A percentile compares a stretch with the other conserved stretches of the same genome.
Conservation (phyloP, 2,888 invertebrate species). For the Deilephila porcellus region DNA sequence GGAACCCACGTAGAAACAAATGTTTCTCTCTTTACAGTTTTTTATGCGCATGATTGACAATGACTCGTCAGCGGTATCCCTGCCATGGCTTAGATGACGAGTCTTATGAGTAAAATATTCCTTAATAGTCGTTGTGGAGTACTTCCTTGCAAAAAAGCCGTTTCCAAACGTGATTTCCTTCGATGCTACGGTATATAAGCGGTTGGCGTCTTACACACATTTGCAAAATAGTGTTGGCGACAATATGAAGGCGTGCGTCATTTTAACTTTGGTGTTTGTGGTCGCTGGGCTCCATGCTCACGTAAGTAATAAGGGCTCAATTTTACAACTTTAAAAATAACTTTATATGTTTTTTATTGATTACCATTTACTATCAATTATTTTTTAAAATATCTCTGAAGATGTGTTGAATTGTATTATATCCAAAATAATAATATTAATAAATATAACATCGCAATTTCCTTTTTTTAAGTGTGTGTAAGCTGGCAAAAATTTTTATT, state of each 20-base stretch:
- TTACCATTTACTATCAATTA: too few relatives aligned
- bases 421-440: too few relatives aligned
- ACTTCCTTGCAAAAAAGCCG: slow-evolving; percentile 40
- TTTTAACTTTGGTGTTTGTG: slow-evolving; percentile 54
- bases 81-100: not conserved
- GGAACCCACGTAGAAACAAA: not conserved
- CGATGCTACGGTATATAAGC: slow-evolving; percentile 53
- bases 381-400: too few relatives aligned
- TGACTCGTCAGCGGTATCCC: not conserved
- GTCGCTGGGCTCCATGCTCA: slow-evolving; percentile 53
- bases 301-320: slow-evolving; percentile 45
- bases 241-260: slow-evolving; percentile 48
- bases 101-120: not conserved
- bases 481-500: too few relatives aligned
- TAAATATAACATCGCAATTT: too few relatives aligned
- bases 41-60: slow-evolving; percentile 10
- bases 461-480: too few relatives aligned
- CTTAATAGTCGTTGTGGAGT: not conserved
- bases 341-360: not conserved
- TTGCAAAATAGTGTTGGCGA: slow-evolving; percentile 25
- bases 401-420: too few relatives aligned
- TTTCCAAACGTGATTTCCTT: slow-evolving; percentile 53
- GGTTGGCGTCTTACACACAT: slow-evolving; percentile 31
- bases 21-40: not conserved
- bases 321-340: not conserved